These are phyloP conservation scores for Seriola quinqueradiata DNA, from an alignment of 2,113 vertebrate species.

Conservation along the genomic window DNA sequence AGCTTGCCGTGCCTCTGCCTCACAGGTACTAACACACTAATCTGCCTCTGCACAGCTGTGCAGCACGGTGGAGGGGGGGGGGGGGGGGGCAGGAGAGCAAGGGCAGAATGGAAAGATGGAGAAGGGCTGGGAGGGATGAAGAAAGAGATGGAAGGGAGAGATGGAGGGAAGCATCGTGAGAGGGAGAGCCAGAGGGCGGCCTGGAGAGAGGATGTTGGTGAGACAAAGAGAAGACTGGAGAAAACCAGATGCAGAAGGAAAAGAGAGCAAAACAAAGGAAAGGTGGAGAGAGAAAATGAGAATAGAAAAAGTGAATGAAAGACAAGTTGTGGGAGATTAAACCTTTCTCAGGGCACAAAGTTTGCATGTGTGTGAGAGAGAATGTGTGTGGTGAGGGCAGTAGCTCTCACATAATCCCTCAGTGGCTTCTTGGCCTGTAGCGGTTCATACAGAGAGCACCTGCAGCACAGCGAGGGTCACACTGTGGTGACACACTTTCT, in stretches of 20 bases:
- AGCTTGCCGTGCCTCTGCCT: slow-evolving; percentile 81
- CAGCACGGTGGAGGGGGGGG: slow-evolving; percentile 58
- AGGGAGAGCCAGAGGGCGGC: slow-evolving; percentile 60
- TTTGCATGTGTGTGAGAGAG: slow-evolving; percentile 21
- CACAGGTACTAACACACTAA: slow-evolving; percentile 88
- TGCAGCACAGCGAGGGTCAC: slow-evolving; percentile 75
- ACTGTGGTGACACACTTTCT: slow-evolving; percentile 66
- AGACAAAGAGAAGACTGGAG: slow-evolving; percentile 56
- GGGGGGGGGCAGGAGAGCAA: slow-evolving; percentile 60
- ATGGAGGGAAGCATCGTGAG: slow-evolving; percentile 48
- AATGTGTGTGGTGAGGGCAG: slow-evolving; percentile 43
- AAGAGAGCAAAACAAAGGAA: slow-evolving; percentile 43
- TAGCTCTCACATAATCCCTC: slow-evolving; percentile 69
- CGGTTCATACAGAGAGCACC: slow-evolving; percentile 71
- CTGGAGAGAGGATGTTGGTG: slow-evolving; percentile 59
- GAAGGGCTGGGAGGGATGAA: slow-evolving; percentile 66
- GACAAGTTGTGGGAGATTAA: not conserved
- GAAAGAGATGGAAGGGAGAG: slow-evolving; percentile 62
- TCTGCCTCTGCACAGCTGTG: slow-evolving; percentile 86
- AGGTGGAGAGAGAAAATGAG: slow-evolving; percentile 15
- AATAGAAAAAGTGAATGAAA: slow-evolving; percentile 33
- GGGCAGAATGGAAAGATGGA: slow-evolving; percentile 64
- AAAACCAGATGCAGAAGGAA: slow-evolving; percentile 52
- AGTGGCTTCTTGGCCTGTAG: slow-evolving; percentile 58
- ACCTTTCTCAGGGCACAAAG: slow-evolving; percentile 15